Percentiles rank a stretch among this genome's conserved stretches.
Evolutionary conservation across 2,113 vertebrate species (phyloP).

Genomic region (Gambusia holbrooki): DNA sequence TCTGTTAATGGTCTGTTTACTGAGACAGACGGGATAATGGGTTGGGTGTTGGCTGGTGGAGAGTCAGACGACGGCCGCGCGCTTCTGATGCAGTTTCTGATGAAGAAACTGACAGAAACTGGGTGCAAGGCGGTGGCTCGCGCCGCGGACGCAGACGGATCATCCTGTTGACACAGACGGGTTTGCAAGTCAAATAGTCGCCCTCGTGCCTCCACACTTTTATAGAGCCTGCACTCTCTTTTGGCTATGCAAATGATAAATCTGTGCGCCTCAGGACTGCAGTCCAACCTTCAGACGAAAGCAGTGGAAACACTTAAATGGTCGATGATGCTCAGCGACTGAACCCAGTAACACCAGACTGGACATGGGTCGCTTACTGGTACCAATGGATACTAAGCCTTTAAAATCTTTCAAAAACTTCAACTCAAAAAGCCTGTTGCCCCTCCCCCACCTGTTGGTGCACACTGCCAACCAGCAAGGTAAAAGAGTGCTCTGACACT

Average conservation of each 20-base stretch:
- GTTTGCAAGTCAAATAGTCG: conserved; percentile 79
- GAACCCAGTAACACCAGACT: conserved; percentile 46
- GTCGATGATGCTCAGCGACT: conserved; percentile 40
- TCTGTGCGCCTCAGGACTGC: conserved; percentile 41
- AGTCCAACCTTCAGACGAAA: conserved; percentile 39
- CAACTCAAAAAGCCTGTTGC: background rate
- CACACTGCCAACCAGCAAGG: background rate
- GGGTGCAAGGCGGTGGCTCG: conserved; percentile 22
- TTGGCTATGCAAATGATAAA: conserved; percentile 77
- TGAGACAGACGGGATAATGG: conserved; percentile 77
- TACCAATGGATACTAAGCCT: background rate
- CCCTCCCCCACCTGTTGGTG: background rate
- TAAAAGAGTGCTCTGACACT: background rate
- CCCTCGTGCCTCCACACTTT: conserved; percentile 49
- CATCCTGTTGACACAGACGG: conserved; percentile 55
- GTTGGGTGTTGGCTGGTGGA: conserved; percentile 67
- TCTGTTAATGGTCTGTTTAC: conserved; percentile 80
- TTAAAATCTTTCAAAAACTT: background rate
- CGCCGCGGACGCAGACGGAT: conserved; percentile 44
- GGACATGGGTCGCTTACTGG: background rate
- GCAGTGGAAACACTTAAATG: conserved; percentile 53
- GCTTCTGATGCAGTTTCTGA: conserved; percentile 60
- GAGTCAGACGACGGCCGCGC: conserved; percentile 45
- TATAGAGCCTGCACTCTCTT: conserved; percentile 51
- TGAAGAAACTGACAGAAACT: conserved; percentile 36